These are phyloP conservation scores for Myotis lucifugus DNA, from an alignment of 2,113 vertebrate genomes.

Conservation along the genomic window DNA sequence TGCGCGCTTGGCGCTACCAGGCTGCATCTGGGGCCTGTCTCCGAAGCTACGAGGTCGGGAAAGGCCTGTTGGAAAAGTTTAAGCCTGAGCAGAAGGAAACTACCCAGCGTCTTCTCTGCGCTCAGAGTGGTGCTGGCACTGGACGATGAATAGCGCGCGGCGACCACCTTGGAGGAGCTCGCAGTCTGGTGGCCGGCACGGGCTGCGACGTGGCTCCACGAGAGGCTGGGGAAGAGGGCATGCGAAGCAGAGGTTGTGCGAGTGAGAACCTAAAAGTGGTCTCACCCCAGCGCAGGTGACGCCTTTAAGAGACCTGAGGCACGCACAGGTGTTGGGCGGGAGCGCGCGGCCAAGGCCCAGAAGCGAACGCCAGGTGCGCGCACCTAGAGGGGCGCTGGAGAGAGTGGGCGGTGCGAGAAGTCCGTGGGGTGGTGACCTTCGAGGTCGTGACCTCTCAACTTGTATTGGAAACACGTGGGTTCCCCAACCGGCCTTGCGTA, in stretches of 20 bases:
- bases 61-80: background rate
- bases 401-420: background rate
- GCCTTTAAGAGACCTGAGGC: background rate
- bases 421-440: background rate
- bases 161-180: background rate
- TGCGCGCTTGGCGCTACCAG: fast-evolving
- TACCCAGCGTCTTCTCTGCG: background rate
- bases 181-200: background rate
- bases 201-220: background rate
- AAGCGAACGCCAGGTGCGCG: too few species aligned
- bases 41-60: background rate
- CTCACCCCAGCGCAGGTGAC: background rate
- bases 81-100: background rate
- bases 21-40: background rate
- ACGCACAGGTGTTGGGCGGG: background rate
- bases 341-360: background rate
- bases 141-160: background rate
- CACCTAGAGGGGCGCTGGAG: background rate
- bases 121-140: background rate
- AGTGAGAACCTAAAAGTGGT: background rate
- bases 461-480: fast-evolving
- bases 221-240: background rate
- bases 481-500: background rate
- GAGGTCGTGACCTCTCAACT: background rate
- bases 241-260: background rate